phyloP scores from a whole-genome alignment of 2,888 invertebrate species.

The Anaspis maculata region DNA sequence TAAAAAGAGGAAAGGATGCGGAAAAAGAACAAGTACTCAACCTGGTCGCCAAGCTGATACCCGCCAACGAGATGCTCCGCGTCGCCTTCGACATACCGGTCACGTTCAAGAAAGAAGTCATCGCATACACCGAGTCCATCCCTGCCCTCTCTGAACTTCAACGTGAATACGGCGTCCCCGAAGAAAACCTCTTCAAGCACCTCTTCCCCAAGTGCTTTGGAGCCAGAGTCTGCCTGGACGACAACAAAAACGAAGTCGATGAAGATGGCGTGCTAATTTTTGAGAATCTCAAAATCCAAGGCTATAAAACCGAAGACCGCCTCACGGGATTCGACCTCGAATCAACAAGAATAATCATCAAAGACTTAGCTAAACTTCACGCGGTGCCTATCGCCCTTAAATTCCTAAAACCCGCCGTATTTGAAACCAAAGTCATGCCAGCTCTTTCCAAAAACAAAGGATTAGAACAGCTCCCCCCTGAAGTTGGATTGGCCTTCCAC shows the following conservation, averaged over 20 bases:
- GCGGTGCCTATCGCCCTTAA: constrained; percentile 50
- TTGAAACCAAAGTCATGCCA: constrained; percentile 40
- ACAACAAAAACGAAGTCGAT: constrained; percentile 41
- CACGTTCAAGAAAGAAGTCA: constrained; percentile 51
- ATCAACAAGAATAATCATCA: constrained; percentile 43
- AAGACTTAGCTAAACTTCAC: constrained; percentile 49
- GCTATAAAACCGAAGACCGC: constrained; percentile 47
- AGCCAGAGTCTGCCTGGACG: constrained; percentile 42
- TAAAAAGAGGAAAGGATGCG: constrained; percentile 28
- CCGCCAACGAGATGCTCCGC: constrained; percentile 47
- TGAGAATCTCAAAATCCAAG: constrained; percentile 48
- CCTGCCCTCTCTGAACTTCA: constrained; percentile 46
- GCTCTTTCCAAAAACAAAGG: constrained; percentile 34
- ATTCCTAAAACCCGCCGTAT: constrained; percentile 40
- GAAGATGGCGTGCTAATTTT: constrained; percentile 50
- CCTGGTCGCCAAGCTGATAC: constrained; percentile 51
- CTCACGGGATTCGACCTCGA: constrained; percentile 45
- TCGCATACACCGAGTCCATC: constrained; percentile 45
- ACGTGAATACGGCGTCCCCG: constrained; percentile 40
- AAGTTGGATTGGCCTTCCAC: constrained; percentile 31
- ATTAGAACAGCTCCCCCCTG: constrained; percentile 31
- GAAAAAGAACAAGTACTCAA: constrained; percentile 36
- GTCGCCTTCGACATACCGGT: constrained; percentile 47
- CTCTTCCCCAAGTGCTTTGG: constrained; percentile 49
- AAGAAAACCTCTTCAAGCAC: constrained; percentile 25